Evolutionary conservation across 2,888 invertebrate genomes (phyloP), one percentile per base, ranked within the genome.

Genomic region (Argyresthia albistria): DNA sequence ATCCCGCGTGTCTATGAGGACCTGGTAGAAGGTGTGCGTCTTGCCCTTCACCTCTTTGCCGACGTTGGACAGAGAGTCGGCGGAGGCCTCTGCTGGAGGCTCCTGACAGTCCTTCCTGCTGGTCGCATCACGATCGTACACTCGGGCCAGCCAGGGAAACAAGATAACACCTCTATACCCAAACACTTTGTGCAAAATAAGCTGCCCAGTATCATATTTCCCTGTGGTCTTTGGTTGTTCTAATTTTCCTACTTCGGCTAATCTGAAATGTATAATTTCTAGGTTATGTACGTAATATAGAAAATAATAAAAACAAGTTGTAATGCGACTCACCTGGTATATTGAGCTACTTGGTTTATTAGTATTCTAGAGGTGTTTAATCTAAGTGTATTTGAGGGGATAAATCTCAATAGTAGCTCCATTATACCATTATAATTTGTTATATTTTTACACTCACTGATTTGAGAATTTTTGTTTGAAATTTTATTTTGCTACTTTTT

Each of bases 11-110:
- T 99, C 99, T 62, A 99, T 98, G 45, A 99, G 89, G 45, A 98
- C 98, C 89, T 99, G 98, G 79, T 99, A 99, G 78, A 97, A 99
- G 43, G 97, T 95, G 67, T 97, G 97, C 8, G 96, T 95, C 71
- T 93, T 91, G 48, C 97, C 96, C 78, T 96, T 95, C 9, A 96
- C 95, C 82, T 96, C 96, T 72, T 95, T 95, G 36, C 93, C 92
- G 12, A 92, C 93, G 59, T 76, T 87, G 10, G 88, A 83, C 50
- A 84, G 61, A 51, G 77, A 72, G 60, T 86, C 86, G 45, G 75
- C 77, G 15, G 77, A 65, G 11, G 66, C 59, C 36, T 81, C 46
- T n/a, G 65, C 52, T 4, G 76, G 57, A 39, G 76, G 53, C 52
- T 84, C 83, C 8, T 75, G 61, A 53, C 74, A 88, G 64, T 91